A percentile compares a stretch with the other conserved stretches of the same genome.
Conservation (phyloP, 2,797 vertebrate species). For the Pantherophis vulpinus region DNA sequence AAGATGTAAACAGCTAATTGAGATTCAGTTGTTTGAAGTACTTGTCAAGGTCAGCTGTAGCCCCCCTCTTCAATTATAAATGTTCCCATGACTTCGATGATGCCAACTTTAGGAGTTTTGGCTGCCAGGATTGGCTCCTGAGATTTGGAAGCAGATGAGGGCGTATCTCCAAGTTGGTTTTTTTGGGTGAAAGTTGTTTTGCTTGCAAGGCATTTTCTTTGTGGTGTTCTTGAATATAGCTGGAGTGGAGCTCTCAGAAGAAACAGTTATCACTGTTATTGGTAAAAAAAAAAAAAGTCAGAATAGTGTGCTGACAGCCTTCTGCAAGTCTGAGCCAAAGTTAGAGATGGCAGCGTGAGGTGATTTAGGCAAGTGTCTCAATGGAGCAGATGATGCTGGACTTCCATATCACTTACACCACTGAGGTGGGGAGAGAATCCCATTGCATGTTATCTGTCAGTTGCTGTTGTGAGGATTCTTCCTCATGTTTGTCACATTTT, state of each 20-base stretch:
- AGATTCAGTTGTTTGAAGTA: background rate
- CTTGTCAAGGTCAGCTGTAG: background rate
- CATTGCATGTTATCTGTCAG: background rate
- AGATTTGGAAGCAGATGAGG: background rate
- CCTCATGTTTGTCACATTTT: background rate
- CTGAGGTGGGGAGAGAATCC: background rate
- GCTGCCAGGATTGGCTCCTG: background rate
- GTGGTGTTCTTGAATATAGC: background rate
- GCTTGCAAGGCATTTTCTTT: background rate
- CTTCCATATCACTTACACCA: background rate
- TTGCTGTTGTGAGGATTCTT: background rate
- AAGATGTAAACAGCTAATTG: slow-evolving; percentile 12
- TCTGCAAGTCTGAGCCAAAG: background rate
- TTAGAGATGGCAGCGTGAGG: background rate
- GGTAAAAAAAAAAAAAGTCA: background rate
- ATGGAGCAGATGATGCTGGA: background rate
- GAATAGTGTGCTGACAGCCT: background rate
- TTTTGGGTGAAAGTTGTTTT: background rate
- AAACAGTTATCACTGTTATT: background rate
- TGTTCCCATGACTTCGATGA: background rate
- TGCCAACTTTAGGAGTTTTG: background rate
- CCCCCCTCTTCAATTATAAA: background rate
- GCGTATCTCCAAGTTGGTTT: background rate
- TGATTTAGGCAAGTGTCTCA: background rate
- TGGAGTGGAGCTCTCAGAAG: background rate